Evolutionary conservation across 2,797 vertebrate genomes (phyloP).

Genomic region (Poeciliopsis turneri): DNA sequence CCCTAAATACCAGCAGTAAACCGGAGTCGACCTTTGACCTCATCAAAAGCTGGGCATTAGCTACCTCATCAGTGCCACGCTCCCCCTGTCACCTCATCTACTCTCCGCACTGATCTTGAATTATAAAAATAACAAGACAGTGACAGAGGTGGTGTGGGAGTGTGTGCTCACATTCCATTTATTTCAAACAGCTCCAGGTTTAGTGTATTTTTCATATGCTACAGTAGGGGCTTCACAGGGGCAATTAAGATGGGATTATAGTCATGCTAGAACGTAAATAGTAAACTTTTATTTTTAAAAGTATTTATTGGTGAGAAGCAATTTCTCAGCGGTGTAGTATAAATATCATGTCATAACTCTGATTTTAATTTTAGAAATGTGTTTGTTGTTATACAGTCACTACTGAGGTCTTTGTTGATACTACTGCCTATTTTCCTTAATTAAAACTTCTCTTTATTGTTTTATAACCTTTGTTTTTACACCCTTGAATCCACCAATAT

Average conservation of each 20-base stretch:
- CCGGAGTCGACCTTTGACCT: constrained; percentile 65
- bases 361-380: background rate
- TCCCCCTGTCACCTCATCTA: constrained; percentile 69
- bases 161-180: constrained; percentile 27
- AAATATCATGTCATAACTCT: background rate
- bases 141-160: constrained; percentile 1
- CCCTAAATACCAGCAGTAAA: constrained; percentile 32
- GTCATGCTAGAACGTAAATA: background rate
- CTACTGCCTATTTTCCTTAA: background rate
- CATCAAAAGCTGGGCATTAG: constrained; percentile 68
- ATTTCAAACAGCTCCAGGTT: background rate
- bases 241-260: background rate
- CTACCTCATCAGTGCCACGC: constrained; percentile 78
- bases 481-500: too few species aligned
- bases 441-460: too few species aligned
- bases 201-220: background rate
- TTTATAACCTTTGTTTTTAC: too few species aligned
- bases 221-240: background rate
- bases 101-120: constrained; percentile 44
- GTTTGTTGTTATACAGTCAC: background rate
- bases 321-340: background rate
- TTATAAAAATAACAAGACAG: constrained; percentile 73
- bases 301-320: background rate
- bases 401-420: background rate
- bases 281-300: background rate